Evolutionary conservation across 2,888 invertebrate genomes (phyloP).

Genomic region (Ophioninae sp.): DNA sequence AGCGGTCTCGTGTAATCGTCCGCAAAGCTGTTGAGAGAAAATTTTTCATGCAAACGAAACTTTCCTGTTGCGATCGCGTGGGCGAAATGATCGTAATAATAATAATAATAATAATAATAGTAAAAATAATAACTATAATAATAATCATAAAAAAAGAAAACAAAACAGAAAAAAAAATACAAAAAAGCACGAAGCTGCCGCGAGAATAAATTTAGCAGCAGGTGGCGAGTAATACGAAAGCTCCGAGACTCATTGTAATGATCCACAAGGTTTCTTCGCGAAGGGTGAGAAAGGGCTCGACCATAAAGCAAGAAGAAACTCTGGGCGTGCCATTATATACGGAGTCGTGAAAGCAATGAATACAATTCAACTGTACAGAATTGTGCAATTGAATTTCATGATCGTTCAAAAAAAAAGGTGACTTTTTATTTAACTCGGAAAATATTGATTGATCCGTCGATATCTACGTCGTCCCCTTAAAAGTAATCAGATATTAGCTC

Average conservation of each 20-base stretch:
- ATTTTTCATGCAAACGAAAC: background rate
- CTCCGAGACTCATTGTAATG: conserved; percentile 27
- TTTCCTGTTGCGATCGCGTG: background rate
- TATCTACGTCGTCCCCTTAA: no score
- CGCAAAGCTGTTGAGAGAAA: background rate
- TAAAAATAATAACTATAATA: no score
- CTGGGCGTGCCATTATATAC: conserved; percentile 8
- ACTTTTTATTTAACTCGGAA: no score
- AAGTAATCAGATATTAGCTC: no score
- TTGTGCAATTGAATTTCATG: background rate
- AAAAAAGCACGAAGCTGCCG: background rate
- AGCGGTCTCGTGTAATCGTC: background rate
- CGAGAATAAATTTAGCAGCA: conserved; percentile 12
- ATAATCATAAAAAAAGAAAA: background rate
- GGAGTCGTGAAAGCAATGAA: conserved; percentile 56
- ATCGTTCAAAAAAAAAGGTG: no score
- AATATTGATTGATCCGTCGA: no score
- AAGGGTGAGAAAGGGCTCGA: conserved; percentile 8
- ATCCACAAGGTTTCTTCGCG: conserved; percentile 4
- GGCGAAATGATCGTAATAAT: background rate
- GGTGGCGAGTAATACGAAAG: conserved; percentile 17
- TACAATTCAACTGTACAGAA: conserved; percentile 36
- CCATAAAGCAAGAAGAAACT: conserved; percentile 27
- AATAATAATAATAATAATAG: no score
- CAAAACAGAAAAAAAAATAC: background rate